Percentiles rank a stretch among this genome's conserved stretches.
These are phyloP conservation scores for Amniataba percoides DNA, from an alignment of 2,797 vertebrate species.

Conservation along the genomic window DNA sequence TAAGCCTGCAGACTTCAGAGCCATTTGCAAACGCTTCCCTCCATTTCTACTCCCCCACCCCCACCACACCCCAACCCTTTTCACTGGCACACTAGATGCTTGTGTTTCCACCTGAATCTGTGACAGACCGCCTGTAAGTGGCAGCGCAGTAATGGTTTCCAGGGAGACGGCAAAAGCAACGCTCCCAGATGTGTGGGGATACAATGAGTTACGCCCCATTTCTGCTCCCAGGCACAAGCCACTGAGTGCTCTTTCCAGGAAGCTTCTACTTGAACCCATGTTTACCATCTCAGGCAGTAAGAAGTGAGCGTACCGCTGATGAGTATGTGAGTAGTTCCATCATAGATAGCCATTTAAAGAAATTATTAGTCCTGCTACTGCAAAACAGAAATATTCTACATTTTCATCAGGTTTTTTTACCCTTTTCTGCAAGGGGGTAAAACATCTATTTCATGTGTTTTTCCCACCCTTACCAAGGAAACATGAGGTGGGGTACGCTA, in stretches of 20 bases:
- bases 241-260: conserved; percentile 36
- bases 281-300: conserved; percentile 45
- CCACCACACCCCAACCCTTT: conserved; percentile 18
- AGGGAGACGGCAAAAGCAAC: conserved; percentile 71
- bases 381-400: background rate
- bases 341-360: background rate
- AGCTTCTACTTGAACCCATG: conserved; percentile 52
- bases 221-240: conserved; percentile 56
- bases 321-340: background rate
- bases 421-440: background rate
- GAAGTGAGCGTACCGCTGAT: background rate
- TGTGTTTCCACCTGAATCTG: conserved; percentile 70
- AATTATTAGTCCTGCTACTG: background rate
- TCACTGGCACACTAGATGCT: conserved; percentile 53
- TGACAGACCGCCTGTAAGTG: conserved; percentile 66
- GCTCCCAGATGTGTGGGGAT: conserved; percentile 56
- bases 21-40: conserved; percentile 65
- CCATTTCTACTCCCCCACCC: conserved; percentile 35
- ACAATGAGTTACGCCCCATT: conserved; percentile 70
- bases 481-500: background rate
- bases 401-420: background rate
- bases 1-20: conserved; percentile 79
- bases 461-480: background rate
- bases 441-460: background rate
- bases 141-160: conserved; percentile 73